Base-by-base conservation (phyloP, 2,888 invertebrate genomes). In the Notodonta ziczac region DNA sequence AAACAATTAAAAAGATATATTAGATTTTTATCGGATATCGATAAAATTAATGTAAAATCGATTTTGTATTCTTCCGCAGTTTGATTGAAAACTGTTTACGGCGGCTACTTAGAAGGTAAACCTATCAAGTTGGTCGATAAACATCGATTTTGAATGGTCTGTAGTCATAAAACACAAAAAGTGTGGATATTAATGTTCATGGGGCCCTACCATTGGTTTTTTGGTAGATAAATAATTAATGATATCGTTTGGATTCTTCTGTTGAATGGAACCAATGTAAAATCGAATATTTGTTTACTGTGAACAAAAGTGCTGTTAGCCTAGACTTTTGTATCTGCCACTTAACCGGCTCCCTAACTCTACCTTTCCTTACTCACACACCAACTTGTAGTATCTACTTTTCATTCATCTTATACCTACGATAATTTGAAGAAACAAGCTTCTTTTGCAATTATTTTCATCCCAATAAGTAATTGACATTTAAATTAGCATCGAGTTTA, bases 131-230 rank as follows among this genome's bases (percentile, higher is more conserved):
- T n/a, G 75, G 69, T 74, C 67, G 63, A 73, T 75, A 72, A 76
- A 77, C 69, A 76, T 67, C 67, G 71, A 76, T 78, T 78, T 72
- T 78, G 69, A 78, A 78, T 70, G 73, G 76, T 71, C 72, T 77
- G 78, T 73, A 68, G 70, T 76, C 70, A 74, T 83, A 79, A 85
- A 86, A 79, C 57, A 71, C 65, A 76, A 73, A 72, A 78, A 74
- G 46, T 59, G 48, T 57, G 6, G 60, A 64, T 66, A 65, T 62
- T 57, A 66, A 55, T 54, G n/a, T 62, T 42, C 14, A 9, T 0
- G 16, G 53, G 51, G 16, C 5, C 42, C 44, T 66, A 74, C 65
- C 40, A 65, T 4, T 57, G 16, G 54, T 42, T 10, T n/a, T 46
- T n/a, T 6, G 13, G n/a, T 46, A 5, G 46, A 46, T 6, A n/a